A percentile compares a stretch with the other conserved stretches of the same genome.
Evolutionary conservation across 2,797 vertebrate species (phyloP).

Genomic region (Dryobates pubescens): DNA sequence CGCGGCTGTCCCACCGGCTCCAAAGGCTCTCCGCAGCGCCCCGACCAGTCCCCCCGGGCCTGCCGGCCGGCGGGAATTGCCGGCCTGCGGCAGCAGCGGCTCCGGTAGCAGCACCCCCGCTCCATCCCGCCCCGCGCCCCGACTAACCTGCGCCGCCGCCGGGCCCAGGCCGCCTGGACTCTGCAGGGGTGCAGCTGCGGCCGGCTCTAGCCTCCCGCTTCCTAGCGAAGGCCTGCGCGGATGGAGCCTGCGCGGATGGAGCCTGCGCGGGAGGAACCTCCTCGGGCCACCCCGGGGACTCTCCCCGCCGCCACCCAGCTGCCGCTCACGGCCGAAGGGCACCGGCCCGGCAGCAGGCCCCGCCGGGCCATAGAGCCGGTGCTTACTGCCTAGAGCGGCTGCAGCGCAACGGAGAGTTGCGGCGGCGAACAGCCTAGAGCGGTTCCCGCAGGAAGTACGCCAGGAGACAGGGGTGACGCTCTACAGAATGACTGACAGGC

Average conservation of each 20-base stretch:
- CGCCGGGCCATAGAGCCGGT: neutral
- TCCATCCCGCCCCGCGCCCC: neutral
- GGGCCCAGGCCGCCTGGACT: neutral
- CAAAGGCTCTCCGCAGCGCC: neutral
- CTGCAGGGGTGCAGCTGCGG: neutral
- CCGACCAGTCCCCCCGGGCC: too few species aligned
- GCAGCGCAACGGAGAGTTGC: accelerated
- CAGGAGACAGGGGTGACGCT: accelerated
- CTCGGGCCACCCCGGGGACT: neutral
- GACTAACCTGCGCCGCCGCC: constrained; percentile 1
- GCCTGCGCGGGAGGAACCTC: too few species aligned
- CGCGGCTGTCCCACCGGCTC: too few species aligned
- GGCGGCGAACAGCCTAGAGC: neutral
- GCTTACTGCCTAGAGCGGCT: neutral
- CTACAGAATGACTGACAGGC: neutral
- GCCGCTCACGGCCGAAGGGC: neutral
- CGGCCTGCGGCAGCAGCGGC: accelerated
- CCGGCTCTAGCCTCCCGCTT: neutral
- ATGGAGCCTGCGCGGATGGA: too few species aligned
- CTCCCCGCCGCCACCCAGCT: neutral
- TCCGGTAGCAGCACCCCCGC: too few species aligned
- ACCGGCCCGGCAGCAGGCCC: neutral
- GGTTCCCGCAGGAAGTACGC: neutral
- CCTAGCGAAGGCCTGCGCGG: neutral
- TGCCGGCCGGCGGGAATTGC: neutral